Conservation (phyloP, 2,113 vertebrate species). For the Ctenodactylus gundi region DNA sequence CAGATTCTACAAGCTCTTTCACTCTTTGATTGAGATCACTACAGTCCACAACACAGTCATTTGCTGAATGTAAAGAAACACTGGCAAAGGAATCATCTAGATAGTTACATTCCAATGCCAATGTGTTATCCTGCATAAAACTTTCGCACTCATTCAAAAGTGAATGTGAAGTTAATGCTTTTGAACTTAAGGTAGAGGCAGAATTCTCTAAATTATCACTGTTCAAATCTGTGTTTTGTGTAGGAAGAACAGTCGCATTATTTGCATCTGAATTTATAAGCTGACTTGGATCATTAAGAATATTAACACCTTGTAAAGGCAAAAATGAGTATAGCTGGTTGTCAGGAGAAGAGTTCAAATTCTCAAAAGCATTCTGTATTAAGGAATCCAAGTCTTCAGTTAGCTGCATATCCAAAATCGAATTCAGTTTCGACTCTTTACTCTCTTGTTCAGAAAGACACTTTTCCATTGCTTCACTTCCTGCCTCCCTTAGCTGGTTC, state of each 20-base stretch:
- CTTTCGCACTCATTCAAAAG: constrained; percentile 50
- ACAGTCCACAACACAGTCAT: background rate
- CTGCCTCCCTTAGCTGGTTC: constrained; percentile 63
- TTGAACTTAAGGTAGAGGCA: constrained; percentile 45
- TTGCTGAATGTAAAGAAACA: constrained; percentile 44
- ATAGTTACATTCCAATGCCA: background rate
- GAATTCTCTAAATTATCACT: constrained; percentile 70
- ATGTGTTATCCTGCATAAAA: constrained; percentile 39
- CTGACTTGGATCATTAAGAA: constrained; percentile 46
- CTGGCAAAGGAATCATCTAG: constrained; percentile 15
- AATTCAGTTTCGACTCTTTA: constrained; percentile 64
- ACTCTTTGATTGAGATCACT: constrained; percentile 59
- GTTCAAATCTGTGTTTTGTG: constrained; percentile 63
- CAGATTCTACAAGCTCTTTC: constrained; percentile 54
- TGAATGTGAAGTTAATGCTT: constrained; percentile 47
- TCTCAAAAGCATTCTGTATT: constrained; percentile 87
- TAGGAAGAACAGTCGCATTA: constrained; percentile 60
- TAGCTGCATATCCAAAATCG: constrained; percentile 76
- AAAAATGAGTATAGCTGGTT: constrained; percentile 63
- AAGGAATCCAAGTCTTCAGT: constrained; percentile 89
- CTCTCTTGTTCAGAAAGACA: constrained; percentile 44
- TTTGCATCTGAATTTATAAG: constrained; percentile 57
- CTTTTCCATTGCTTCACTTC: constrained; percentile 55
- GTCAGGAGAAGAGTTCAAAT: constrained; percentile 71
- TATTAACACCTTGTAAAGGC: constrained; percentile 39